Evolutionary conservation across 1,140 invertebrate species (phyloP), one percentile per base, ranked within the genome.

Genomic region (Temnothorax curvispinosus): DNA sequence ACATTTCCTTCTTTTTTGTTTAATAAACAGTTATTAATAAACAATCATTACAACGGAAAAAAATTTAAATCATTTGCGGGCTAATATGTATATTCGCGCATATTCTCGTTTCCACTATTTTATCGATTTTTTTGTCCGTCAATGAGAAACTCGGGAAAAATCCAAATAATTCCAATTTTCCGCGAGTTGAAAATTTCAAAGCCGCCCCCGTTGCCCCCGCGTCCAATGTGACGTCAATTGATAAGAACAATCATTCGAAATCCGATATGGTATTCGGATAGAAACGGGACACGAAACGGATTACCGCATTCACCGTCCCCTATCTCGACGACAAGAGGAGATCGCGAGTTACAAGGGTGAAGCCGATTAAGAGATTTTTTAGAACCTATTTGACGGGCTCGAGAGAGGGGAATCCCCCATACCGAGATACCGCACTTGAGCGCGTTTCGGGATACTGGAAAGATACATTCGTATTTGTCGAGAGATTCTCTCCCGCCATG

Each of bases 341-440:
- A 88, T 88, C 82, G 86, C 64, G 85, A 82, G 87, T 69, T 87
- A 88, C 85, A 87, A 87, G 85, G 77, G 85, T 76, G 87, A 88
- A 88, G 87, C 87, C 88, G 88, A 89, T 89, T 87, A 85, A 87
- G 86, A 89, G 88, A 89, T 87, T 89, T 89, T 89, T 87, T 82
- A 89, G 86, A 71, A 82, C 58, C 86, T 80, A 72, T 88, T 88
- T 69, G 74, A 21, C 52, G 41, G 38, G 50, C 15, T 50, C 86
- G 50, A 80, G 50, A 69, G 80, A 65, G 47, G 8, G 38, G 35
- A 21, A 60, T 81, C 15, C 32, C 13, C 65, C 47, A 18, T 71
- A 27, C 32, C 62, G 44, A 32, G n/a, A 86, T 47, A 86, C 52
- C 44, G 52, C 60, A 86, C 62, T 86, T 56, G 50, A 44, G 38